Evolutionary conservation across 2,113 vertebrate species (phyloP).

Genomic region (Epinephelus fuscoguttatus): DNA sequence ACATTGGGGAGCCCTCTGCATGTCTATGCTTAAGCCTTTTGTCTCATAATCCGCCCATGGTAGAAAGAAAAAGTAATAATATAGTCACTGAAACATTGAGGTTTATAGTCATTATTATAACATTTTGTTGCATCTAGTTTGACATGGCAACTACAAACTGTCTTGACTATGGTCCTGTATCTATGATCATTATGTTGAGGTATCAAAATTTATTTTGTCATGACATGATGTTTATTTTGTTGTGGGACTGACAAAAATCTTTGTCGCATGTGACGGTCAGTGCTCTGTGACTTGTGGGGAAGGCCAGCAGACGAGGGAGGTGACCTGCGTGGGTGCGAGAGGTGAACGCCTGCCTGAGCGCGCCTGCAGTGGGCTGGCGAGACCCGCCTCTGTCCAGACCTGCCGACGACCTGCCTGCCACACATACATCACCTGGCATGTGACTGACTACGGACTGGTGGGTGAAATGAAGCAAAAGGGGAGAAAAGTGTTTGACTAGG

Average conservation of each 20-base stretch:
- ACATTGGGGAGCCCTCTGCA: too few species aligned
- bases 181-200: not conserved
- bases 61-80: not conserved
- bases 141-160: not conserved
- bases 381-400: slow-evolving; percentile 80
- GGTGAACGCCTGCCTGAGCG: slow-evolving; percentile 82
- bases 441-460: slow-evolving; percentile 78
- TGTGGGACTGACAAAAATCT: not conserved
- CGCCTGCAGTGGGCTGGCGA: slow-evolving; percentile 81
- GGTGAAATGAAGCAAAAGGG: not conserved
- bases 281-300: slow-evolving; percentile 92
- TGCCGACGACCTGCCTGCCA: slow-evolving; percentile 86
- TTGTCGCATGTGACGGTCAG: slow-evolving; percentile 71
- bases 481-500: not conserved
- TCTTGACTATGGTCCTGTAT: too few species aligned
- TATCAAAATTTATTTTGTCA: not conserved
- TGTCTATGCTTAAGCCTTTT: too few species aligned
- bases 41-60: too few species aligned
- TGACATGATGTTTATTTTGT: not conserved
- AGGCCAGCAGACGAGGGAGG: slow-evolving; percentile 89
- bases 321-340: slow-evolving; percentile 82
- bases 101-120: not conserved
- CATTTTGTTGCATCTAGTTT: not conserved
- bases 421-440: slow-evolving; percentile 85
- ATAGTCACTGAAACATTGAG: not conserved